phyloP scores from a whole-genome alignment of 92 coral and sea anemone species.

The Parazoanthus swiftii region DNA sequence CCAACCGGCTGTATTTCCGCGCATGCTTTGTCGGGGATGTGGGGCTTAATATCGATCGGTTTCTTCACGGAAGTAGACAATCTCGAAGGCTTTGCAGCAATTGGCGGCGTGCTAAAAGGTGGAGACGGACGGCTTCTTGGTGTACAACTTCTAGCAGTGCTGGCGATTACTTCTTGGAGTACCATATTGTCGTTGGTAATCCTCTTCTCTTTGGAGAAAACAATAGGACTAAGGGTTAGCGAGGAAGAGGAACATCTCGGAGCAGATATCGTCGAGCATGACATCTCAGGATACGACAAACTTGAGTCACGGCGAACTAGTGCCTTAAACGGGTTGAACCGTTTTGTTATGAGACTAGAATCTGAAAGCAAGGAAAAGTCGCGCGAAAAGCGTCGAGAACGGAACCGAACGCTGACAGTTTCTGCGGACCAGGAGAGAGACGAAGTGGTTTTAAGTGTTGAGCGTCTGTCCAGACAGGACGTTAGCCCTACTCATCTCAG shows the following conservation, averaged over 20 bases:
- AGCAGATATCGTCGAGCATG: constrained; percentile 78
- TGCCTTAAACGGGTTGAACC: constrained; percentile 19
- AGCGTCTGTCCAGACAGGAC: neutral
- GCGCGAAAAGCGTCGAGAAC: constrained; percentile 18
- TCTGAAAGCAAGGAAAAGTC: constrained; percentile 39
- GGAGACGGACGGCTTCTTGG: constrained; percentile 75
- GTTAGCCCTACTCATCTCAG: neutral
- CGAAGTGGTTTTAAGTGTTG: constrained; percentile 25
- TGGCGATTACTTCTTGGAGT: constrained; percentile 68
- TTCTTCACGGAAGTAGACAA: constrained; percentile 74
- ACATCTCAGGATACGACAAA: constrained; percentile 47
- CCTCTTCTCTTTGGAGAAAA: constrained; percentile 55
- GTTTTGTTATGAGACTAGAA: constrained; percentile 26
- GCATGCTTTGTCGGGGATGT: constrained; percentile 76
- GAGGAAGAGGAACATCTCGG: constrained; percentile 77
- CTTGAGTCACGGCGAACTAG: constrained; percentile 23
- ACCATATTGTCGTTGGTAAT: constrained; percentile 50
- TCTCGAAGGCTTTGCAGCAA: constrained; percentile 55
- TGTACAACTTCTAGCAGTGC: constrained; percentile 63
- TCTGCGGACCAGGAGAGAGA: constrained; percentile 6
- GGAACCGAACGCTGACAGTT: neutral
- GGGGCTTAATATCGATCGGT: constrained; percentile 81
- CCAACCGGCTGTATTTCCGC: constrained; percentile 82
- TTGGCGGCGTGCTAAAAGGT: constrained; percentile 67
- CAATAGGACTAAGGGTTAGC: constrained; percentile 71